Percentiles rank a stretch among this genome's conserved stretches.
These are phyloP conservation scores for Cryptops parisi DNA, from an alignment of 2,888 invertebrate genomes.

Conservation along the genomic window DNA sequence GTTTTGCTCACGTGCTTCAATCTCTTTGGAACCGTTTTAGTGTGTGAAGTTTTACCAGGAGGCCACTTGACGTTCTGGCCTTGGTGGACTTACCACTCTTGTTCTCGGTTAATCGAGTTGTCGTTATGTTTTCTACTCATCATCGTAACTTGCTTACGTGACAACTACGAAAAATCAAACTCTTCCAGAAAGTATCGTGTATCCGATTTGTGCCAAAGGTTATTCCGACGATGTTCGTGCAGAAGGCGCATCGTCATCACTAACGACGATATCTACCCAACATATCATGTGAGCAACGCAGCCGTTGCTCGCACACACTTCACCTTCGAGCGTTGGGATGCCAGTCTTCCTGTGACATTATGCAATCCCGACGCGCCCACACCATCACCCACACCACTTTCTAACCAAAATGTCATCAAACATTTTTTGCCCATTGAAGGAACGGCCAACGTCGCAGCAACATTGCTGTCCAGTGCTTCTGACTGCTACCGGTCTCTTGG, in stretches of 20 bases:
- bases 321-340: slow-evolving; percentile 10
- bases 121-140: not conserved
- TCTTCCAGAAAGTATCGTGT: not conserved
- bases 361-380: not conserved
- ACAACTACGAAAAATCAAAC: not conserved
- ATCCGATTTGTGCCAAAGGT: not conserved
- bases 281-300: slow-evolving; percentile 71
- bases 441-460: not conserved
- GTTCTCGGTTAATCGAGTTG: slow-evolving; percentile 62
- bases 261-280: slow-evolving; percentile 59
- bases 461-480: not conserved
- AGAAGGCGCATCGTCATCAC: not conserved
- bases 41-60: slow-evolving; percentile 22
- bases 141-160: not conserved
- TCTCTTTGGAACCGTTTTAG: slow-evolving; percentile 54
- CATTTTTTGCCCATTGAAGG: not conserved
- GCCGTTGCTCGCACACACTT: slow-evolving; percentile 38
- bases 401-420: not conserved
- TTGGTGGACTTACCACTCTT: slow-evolving; percentile 82
- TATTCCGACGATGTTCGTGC: not conserved
- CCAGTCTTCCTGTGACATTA: not conserved
- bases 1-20: slow-evolving; percentile 68
- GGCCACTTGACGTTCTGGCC: slow-evolving; percentile 50
- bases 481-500: not conserved
- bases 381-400: not conserved